A percentile compares a stretch with the other conserved stretches of the same genome.
Evolutionary conservation across 2,113 vertebrate species (phyloP).

Genomic region (Sminthopsis crassicaudata): DNA sequence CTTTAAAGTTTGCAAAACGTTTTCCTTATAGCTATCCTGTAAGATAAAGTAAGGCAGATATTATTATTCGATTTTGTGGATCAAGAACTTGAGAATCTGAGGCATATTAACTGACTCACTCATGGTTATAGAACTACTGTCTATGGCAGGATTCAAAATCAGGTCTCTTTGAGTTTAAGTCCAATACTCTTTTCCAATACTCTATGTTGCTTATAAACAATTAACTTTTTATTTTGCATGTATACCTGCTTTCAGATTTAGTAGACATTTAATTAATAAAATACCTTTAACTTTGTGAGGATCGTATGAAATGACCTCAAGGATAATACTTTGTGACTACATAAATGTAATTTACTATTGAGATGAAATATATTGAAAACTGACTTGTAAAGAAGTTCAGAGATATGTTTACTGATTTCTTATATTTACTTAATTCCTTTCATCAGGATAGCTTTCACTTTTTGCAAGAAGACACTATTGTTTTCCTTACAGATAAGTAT

Average conservation of each 20-base stretch:
- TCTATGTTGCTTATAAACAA: conserved; percentile 7
- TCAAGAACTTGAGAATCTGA: not conserved
- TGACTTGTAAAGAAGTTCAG: conserved; percentile 39
- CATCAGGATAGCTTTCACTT: not conserved
- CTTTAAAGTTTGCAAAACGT: not conserved
- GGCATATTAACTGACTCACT: not conserved
- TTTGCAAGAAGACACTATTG: not conserved
- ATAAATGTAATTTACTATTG: not conserved
- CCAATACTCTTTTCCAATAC: not conserved
- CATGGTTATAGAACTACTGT: not conserved
- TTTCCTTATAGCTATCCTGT: not conserved
- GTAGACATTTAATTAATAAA: not conserved
- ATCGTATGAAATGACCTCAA: not conserved
- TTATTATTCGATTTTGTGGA: not conserved
- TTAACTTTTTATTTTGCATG: conserved; percentile 6
- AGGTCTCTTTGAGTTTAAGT: not conserved
- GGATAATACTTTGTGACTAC: not conserved
- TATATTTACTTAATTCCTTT: conserved; percentile 33
- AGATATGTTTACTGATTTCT: conserved; percentile 15
- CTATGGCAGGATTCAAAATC: not conserved
- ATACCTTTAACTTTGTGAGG: not conserved
- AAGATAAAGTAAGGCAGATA: not conserved
- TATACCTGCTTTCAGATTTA: conserved; percentile 12
- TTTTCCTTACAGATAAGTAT: not conserved
- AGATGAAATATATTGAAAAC: not conserved